Conservation (phyloP, 2,888 invertebrate genomes). For the Drosophila diplacantha region DNA sequence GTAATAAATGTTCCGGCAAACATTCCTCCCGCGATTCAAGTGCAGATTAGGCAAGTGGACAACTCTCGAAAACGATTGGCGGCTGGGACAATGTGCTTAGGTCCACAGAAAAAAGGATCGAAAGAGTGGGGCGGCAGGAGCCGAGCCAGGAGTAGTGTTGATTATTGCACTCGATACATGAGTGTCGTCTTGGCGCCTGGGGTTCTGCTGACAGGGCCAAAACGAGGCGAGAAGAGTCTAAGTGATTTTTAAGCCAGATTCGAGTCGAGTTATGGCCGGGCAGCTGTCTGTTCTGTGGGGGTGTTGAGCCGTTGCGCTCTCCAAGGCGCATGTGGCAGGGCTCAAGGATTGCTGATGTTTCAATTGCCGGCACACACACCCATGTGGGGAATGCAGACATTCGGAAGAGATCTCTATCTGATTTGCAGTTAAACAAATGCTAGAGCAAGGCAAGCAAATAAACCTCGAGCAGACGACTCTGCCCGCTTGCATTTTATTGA, state of each 20-base stretch:
- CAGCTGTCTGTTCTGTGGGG: constrained; percentile 42
- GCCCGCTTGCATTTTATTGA: constrained; percentile 64
- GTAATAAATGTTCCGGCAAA: constrained; percentile 9
- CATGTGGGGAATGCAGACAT: constrained; percentile 47
- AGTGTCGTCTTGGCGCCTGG: constrained; percentile 34
- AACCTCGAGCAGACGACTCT: constrained; percentile 3
- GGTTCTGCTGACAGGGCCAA: constrained; percentile 59
- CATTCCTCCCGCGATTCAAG: constrained; percentile 22
- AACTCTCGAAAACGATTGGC: constrained; percentile 30
- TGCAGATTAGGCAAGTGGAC: constrained; percentile 60
- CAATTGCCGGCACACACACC: constrained; percentile 60
- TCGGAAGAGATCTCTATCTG: constrained; percentile 60
- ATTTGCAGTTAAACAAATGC: constrained; percentile 59
- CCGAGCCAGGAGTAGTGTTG: constrained; percentile 45
- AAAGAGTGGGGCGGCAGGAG: not conserved
- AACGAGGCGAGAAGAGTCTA: constrained; percentile 36
- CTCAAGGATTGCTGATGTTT: constrained; percentile 77
- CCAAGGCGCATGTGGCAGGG: constrained; percentile 58
- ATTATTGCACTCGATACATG: constrained; percentile 60
- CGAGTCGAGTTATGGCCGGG: constrained; percentile 65
- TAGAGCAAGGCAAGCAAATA: constrained; percentile 29
- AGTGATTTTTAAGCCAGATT: constrained; percentile 70
- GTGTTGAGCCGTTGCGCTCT: constrained; percentile 56
- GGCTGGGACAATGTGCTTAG: constrained; percentile 54
- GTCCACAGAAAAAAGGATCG: constrained; percentile 51